A percentile compares a stretch with the other conserved stretches of the same genome.
phyloP scores from a whole-genome alignment of 1,140 invertebrate genomes.

The Tachypleus tridentatus region DNA sequence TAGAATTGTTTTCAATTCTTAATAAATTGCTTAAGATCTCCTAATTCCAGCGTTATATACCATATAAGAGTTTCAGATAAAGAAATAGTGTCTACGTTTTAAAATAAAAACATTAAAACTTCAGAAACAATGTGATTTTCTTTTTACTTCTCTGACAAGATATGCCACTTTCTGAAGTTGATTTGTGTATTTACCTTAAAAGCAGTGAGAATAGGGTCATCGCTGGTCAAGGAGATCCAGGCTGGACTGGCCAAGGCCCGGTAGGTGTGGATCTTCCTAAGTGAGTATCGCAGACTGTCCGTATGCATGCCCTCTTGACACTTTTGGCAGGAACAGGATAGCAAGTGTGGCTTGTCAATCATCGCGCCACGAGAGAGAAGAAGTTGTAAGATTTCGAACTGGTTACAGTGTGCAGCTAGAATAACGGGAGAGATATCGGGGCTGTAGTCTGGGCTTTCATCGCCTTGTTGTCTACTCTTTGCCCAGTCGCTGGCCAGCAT shows the following conservation, averaged over 20 bases:
- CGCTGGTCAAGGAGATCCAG: slow-evolving; percentile 39
- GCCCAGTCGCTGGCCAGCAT: slow-evolving; percentile 38
- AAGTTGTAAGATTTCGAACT: slow-evolving; percentile 43
- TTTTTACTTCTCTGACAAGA: too few species aligned
- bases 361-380: slow-evolving; percentile 34
- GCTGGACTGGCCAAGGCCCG: slow-evolving; percentile 39
- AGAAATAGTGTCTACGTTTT: too few species aligned
- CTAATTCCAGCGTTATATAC: too few species aligned
- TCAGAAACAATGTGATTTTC: too few species aligned
- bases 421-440: slow-evolving; percentile 39
- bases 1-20: too few species aligned
- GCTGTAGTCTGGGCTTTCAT: slow-evolving; percentile 38
- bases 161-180: not conserved
- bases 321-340: slow-evolving; percentile 37
- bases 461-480: slow-evolving; percentile 29
- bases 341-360: slow-evolving; percentile 35
- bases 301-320: slow-evolving; percentile 34
- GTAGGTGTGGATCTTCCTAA: slow-evolving; percentile 35
- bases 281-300: slow-evolving; percentile 34
- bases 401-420: slow-evolving; percentile 41
- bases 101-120: too few species aligned
- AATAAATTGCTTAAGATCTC: too few species aligned
- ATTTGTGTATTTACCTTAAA: slow-evolving; percentile 27
- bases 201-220: slow-evolving; percentile 40
- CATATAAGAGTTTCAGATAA: too few species aligned